Percentiles rank a stretch among this genome's conserved stretches.
Evolutionary conservation across 1,140 invertebrate species (phyloP).

Genomic region (Danaus melanippus): DNA sequence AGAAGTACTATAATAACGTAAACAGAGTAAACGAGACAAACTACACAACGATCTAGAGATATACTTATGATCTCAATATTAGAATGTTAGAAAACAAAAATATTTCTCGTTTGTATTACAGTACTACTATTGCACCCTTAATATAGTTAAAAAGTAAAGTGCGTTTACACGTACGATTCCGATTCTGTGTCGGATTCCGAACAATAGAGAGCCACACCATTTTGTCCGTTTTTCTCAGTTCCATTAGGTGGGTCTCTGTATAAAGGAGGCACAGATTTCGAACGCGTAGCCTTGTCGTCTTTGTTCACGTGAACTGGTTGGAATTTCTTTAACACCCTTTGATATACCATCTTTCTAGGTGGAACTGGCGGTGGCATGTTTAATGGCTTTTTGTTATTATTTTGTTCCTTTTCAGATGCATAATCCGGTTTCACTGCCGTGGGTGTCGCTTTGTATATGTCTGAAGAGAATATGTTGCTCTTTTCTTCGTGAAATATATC

Average conservation of each 20-base stretch:
- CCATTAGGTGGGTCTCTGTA: conserved; percentile 53
- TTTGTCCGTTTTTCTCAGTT: conserved; percentile 45
- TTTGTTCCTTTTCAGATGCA: conserved; percentile 41
- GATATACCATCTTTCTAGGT: conserved; percentile 65
- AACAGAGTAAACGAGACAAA: conserved; percentile 5
- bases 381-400: conserved; percentile 52
- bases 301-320: conserved; percentile 65
- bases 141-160: conserved; percentile 17
- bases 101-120: conserved; percentile 11
- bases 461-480: conserved; percentile 51
- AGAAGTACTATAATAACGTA: conserved; percentile 20
- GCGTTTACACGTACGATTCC: conserved; percentile 63
- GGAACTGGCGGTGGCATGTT: conserved; percentile 65
- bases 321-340: conserved; percentile 65
- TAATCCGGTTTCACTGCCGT: conserved; percentile 63
- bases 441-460: conserved; percentile 67
- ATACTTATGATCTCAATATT: too few relatives aligned
- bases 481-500: conserved; percentile 67
- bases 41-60: conserved; percentile 3
- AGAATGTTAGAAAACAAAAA: conserved; percentile 1
- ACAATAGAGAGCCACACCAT: conserved; percentile 57
- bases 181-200: conserved; percentile 69
- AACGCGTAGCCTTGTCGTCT: conserved; percentile 57
- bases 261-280: conserved; percentile 58
- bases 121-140: conserved; percentile 25